Evolutionary conservation across 2,888 invertebrate genomes (phyloP), one percentile per base, ranked within the genome.

Genomic region (Ennomos erosarius): DNA sequence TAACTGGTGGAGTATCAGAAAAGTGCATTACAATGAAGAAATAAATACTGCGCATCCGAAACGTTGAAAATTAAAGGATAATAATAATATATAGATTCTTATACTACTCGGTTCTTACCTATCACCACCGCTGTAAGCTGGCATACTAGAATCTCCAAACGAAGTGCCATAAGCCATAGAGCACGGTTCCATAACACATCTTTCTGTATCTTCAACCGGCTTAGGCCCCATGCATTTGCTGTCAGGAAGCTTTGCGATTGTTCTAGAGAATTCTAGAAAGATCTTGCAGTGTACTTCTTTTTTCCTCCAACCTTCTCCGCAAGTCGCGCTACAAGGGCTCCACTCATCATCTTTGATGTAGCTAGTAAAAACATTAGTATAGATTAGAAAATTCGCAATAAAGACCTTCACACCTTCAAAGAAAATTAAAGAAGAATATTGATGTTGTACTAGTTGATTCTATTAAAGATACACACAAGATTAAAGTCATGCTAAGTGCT

Each of bases 241-340:
- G 78, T 98, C 98, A 0, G 98, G 97, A 9, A 98, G 92, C 69
- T 96, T 97, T 6, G 97, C 97, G 52, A 97, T 96, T 0, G 98
- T 98, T 69, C 96, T 94, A 57, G 98, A 97, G 85, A 98, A 98
- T 84, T 98, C 98, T 63, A 99, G 92, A 87, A 97, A 98, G 74
- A 99, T 98, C 92, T 97, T 98, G 91, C 99, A 99, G 72, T 96
- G 95, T n/a, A 98, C 98, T 72, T 96, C 95, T 36, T 98, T 95
- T 66, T 95, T 95, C n/a, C 96, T 93, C 70, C 96, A 93, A 0
- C 99, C 99, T 81, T 97, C 96, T 0, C 99, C 99, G 81, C 99
- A 99, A 0, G 96, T 96, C 0, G 96, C 96, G 73, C 97, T 98
- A 91, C 99, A 99, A 0, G 96, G 95, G 1, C 98, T 95, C 98